phyloP scores from a whole-genome alignment of 37 sponge, comb jelly and placozoan species.

The Petrosia ficiformis region DNA sequence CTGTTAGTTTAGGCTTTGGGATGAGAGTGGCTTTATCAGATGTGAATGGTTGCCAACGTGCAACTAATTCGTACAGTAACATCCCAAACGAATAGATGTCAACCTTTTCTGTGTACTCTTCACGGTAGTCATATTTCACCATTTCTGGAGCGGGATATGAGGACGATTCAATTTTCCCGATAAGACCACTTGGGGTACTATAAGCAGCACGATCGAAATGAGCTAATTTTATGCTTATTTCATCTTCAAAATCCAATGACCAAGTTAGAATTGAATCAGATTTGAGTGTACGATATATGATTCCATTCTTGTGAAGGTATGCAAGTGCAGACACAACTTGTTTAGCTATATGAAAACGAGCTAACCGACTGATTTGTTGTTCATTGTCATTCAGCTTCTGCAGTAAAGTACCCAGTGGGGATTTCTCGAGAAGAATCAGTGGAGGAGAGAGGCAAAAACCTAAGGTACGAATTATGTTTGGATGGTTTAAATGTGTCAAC shows the following conservation, averaged over 20 bases:
- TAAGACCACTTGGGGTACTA: constrained; percentile 51
- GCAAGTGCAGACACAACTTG: constrained; percentile 67
- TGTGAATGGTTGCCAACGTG: constrained; percentile 64
- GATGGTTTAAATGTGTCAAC: constrained; percentile 43
- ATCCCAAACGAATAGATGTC: constrained; percentile 81
- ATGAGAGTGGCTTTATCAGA: constrained; percentile 23
- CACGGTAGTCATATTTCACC: constrained; percentile 45
- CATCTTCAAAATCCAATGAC: constrained; percentile 65
- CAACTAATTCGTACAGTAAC: constrained; percentile 75
- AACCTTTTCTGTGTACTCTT: constrained; percentile 80
- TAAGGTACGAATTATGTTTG: constrained; percentile 57
- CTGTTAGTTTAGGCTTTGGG: constrained; percentile 64
- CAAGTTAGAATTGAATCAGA: constrained; percentile 72
- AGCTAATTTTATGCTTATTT: constrained; percentile 63
- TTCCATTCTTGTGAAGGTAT: constrained; percentile 54
- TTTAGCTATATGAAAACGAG: constrained; percentile 66
- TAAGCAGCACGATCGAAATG: constrained; percentile 66
- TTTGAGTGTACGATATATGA: constrained; percentile 73
- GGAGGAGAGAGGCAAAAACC: constrained; percentile 53
- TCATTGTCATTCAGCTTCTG: constrained; percentile 67
- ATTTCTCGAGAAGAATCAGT: constrained; percentile 60
- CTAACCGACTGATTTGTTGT: constrained; percentile 46
- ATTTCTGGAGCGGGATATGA: constrained; percentile 73
- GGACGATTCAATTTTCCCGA: constrained; percentile 29
- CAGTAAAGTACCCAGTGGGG: constrained; percentile 73